Conservation (phyloP, 2,888 invertebrate species). For the Muscina levida region DNA sequence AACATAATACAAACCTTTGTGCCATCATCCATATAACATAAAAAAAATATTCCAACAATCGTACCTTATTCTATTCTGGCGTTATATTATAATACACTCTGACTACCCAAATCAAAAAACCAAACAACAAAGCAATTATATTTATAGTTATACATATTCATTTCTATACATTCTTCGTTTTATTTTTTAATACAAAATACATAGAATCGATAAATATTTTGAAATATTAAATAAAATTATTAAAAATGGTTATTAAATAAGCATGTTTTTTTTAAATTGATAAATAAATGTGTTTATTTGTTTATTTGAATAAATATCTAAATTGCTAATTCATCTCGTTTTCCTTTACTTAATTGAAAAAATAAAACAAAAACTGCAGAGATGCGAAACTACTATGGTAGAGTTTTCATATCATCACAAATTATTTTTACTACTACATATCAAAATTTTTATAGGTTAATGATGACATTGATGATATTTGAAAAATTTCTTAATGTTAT, state of each 20-base stretch:
- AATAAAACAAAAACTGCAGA: constrained; percentile 25
- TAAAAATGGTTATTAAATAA: constrained; percentile 39
- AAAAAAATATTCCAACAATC: too few species aligned
- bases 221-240: constrained; percentile 37
- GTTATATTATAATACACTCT: too few species aligned
- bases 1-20: too few species aligned
- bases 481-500: too few species aligned
- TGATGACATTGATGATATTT: too few species aligned
- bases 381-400: constrained; percentile 1
- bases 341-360: constrained; percentile 29
- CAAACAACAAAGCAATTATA: too few species aligned
- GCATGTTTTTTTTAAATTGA: not conserved
- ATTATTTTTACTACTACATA: constrained; percentile 35
- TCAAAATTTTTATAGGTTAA: too few species aligned
- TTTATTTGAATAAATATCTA: constrained; percentile 27
- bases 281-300: not conserved
- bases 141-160: too few species aligned
- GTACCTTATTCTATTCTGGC: too few species aligned
- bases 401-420: constrained; percentile 22
- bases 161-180: constrained; percentile 11
- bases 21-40: too few species aligned
- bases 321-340: not conserved
- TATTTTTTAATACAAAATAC: constrained; percentile 51
- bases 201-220: constrained; percentile 33
- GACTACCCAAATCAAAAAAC: too few species aligned